Evolutionary conservation across 2,888 invertebrate genomes (phyloP).

Genomic region (Ametastegia equiseti): DNA sequence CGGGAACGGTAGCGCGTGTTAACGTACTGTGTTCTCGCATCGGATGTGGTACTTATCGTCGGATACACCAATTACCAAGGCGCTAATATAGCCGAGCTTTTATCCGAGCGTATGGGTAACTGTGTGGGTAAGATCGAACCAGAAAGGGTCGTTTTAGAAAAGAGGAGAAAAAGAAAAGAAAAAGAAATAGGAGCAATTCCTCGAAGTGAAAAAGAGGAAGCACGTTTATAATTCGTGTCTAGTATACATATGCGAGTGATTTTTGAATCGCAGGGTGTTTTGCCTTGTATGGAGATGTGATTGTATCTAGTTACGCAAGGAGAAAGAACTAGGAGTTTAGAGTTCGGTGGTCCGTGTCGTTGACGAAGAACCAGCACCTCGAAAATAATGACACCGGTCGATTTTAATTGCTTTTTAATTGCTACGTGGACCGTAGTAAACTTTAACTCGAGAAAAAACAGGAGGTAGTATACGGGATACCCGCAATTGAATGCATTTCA

Average conservation of each 20-base stretch:
- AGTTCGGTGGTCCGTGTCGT: neutral
- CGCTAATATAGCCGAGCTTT: slow-evolving; percentile 58
- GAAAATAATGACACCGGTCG: slow-evolving; percentile 35
- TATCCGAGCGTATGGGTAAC: slow-evolving; percentile 9
- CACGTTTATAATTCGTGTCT: neutral
- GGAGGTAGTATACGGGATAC: neutral
- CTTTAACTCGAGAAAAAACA: slow-evolving; percentile 1
- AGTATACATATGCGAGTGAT: slow-evolving; percentile 6
- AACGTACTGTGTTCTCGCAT: slow-evolving; percentile 25
- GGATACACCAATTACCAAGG: slow-evolving; percentile 57
- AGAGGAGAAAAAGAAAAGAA: slow-evolving; percentile 34
- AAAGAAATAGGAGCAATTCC: neutral
- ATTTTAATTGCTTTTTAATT: slow-evolving; percentile 44
- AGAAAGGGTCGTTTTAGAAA: slow-evolving; percentile 7
- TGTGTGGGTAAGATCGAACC: slow-evolving; percentile 3
- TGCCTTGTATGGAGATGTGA: slow-evolving; percentile 35
- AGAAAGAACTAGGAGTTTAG: slow-evolving; percentile 3
- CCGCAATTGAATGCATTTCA: slow-evolving; percentile 24
- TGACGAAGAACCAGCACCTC: neutral
- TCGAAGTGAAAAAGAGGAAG: neutral
- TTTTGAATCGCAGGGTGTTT: neutral
- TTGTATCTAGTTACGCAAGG: slow-evolving; percentile 39
- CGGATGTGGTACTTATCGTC: slow-evolving; percentile 33
- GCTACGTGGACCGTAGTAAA: slow-evolving; percentile 41
- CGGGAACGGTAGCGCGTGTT: slow-evolving; percentile 25